Evolutionary conservation across 2,113 vertebrate species (phyloP).

Genomic region (Enhydra lutris): DNA sequence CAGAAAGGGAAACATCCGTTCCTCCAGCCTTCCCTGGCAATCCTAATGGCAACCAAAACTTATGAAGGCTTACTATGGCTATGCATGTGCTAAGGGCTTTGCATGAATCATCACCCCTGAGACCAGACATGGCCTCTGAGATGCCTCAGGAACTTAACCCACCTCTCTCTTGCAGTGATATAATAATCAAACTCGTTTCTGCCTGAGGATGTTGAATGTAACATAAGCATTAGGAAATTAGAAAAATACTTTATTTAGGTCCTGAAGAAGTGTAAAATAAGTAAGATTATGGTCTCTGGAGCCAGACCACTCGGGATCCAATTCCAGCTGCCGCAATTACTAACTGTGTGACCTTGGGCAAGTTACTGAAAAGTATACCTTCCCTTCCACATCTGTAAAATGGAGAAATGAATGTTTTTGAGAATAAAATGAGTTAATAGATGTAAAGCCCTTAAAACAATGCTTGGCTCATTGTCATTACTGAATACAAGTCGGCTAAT

Average conservation of each 20-base stretch:
- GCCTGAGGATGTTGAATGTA: not conserved
- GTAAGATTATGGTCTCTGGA: not conserved
- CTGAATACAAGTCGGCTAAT: not conserved
- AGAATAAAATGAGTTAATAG: not conserved
- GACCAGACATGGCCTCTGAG: not conserved
- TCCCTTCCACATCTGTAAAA: not conserved
- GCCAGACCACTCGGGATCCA: not conserved
- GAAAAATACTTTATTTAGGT: not conserved
- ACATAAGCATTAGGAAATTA: not conserved
- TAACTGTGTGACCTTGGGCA: not conserved
- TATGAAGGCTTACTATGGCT: not conserved
- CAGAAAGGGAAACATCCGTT: not conserved
- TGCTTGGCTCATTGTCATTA: not conserved
- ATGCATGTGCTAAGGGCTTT: not conserved
- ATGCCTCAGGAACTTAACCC: not conserved
- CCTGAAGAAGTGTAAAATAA: not conserved
- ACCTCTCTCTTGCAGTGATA: not conserved
- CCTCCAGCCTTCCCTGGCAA: not conserved
- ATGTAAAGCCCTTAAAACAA: not conserved
- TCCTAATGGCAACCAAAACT: not conserved
- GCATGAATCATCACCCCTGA: not conserved
- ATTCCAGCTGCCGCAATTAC: not conserved
- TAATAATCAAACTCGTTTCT: not conserved
- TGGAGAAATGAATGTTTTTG: not conserved
- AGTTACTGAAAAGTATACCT: not conserved